Base-by-base conservation (phyloP, 2,888 invertebrate genomes). In the Apamea crenata region DNA sequence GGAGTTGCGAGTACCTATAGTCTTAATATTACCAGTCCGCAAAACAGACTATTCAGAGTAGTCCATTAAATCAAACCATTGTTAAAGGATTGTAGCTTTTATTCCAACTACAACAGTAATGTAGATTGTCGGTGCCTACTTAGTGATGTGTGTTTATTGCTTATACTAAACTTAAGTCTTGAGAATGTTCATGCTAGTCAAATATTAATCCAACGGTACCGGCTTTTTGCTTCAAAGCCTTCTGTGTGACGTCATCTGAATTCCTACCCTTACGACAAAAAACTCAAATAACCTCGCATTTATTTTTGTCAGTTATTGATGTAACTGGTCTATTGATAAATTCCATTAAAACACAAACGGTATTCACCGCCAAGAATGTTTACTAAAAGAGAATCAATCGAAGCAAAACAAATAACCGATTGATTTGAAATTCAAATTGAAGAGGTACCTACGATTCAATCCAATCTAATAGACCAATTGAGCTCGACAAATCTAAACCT, bases 401-500 rank as follows among this genome's bases (percentile, higher is more conserved):
- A 84, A 80, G 75, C 81, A 86, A 82, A 90, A 89, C 84, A 88
- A 89, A 90, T 83, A 90, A 80, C 77, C 40, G 71, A 73, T 73
- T 74, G 68, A 88, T 90, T 90, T 87, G 82, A 83, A 88, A 81
- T 90, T 89, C 82, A 84, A 89, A 90, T 86, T 82, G 70, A 74
- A 77, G 65, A 65, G 65, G 1, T 69, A n/a, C 36, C 16, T 78
- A 76, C 70, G 70, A 83, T 77, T 82, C 82, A 85, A 81, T 82
- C 59, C 69, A 78, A 76, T 50, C 40, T 82, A 86, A 84, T 85
- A 87, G 71, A 83, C 81, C 40, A 71, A 79, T 84, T 77, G 83
- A 84, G 67, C 59, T 74, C 67, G 56, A 89, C 76, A 81, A 83
- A 90, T 86, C 89, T 89, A 91, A 91, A 90, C 87, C 90, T 90